Evolutionary conservation across 2,113 vertebrate genomes (phyloP), one percentile per base, ranked within the genome.

Genomic region (Podocnemis expansa): DNA sequence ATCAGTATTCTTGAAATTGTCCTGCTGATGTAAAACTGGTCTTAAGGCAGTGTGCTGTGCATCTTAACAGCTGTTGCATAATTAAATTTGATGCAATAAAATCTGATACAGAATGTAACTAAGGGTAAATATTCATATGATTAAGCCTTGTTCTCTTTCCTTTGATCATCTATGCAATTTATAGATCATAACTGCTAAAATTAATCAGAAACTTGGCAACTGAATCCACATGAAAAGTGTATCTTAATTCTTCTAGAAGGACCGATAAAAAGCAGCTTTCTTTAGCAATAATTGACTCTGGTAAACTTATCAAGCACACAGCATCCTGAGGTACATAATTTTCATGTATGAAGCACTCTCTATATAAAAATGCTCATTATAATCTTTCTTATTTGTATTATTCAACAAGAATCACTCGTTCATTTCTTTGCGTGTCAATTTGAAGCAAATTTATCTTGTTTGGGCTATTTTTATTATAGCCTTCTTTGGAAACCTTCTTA

Each of bases 11-110:
- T 67, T 89, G 29, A 91, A 92, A 87, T 73, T 80, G 25, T 73
- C 60, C 78, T 94, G 58, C 76, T 95, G 54, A 90, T 73, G 49
- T 90, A 85, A 90, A 93, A 84, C 76, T 87, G 80, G 43, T 84
- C 89, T 90, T 73, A 95, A 93, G 76, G 38, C 58, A 89, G 93
- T 85, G 84, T 90, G 76, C 90, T 89, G 80, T 27, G 49, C 85
- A 85, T 85, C 82, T 85, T 87, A 76, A 90, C 87, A 95, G 90
- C 83, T 95, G 87, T 89, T 93, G 85, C 45, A 51, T 82, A 89
- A 95, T 94, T 89, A 95, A 90, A 93, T 78, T 87, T 78, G 79
- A 78, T 67, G 82, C 78, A 29, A 82, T 89, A 78, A 93, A 95
- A 95, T 67, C 60, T 85, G 82, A 86, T 84, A 75, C 19, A 89